These are phyloP conservation scores for Leptinotarsa juncta DNA, from an alignment of 2,888 invertebrate species.

Conservation along the genomic window DNA sequence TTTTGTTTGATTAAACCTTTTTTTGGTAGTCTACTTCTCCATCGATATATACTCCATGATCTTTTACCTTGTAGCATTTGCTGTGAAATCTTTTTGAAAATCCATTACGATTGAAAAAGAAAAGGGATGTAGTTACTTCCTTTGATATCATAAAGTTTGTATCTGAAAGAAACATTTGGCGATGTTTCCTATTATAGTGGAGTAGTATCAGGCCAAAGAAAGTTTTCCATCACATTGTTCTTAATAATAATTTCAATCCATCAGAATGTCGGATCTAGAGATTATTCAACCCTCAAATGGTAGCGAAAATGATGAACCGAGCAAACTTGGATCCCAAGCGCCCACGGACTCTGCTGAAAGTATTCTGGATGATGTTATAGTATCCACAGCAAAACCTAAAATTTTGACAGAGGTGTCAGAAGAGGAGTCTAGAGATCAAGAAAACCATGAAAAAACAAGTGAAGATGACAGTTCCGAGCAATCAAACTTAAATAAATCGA, in stretches of 20 bases:
- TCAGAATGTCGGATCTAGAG: constrained; percentile 19
- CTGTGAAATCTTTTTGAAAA: too few species aligned
- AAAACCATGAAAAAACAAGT: constrained; percentile 34
- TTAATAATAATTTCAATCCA: not conserved
- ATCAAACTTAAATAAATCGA: constrained; percentile 45
- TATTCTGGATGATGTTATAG: not conserved
- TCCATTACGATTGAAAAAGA: too few species aligned
- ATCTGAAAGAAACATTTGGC: too few species aligned
- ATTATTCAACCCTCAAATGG: not conserved
- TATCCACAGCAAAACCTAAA: not conserved
- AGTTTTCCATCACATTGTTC: too few species aligned
- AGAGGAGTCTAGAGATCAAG: constrained; percentile 15
- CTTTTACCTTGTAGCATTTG: too few species aligned
- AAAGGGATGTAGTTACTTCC: too few species aligned
- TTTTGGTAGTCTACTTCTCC: too few species aligned
- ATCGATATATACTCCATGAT: too few species aligned
- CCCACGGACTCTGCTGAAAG: not conserved
- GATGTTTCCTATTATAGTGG: too few species aligned
- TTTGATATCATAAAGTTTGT: too few species aligned
- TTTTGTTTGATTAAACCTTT: too few species aligned
- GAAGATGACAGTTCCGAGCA: constrained; percentile 43
- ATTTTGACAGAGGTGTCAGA: not conserved
- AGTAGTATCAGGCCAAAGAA: too few species aligned
- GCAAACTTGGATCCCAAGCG: not conserved
- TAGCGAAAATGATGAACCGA: not conserved